Conservation (phyloP, 2,888 invertebrate genomes). For the Caenorhabditis becei region DNA sequence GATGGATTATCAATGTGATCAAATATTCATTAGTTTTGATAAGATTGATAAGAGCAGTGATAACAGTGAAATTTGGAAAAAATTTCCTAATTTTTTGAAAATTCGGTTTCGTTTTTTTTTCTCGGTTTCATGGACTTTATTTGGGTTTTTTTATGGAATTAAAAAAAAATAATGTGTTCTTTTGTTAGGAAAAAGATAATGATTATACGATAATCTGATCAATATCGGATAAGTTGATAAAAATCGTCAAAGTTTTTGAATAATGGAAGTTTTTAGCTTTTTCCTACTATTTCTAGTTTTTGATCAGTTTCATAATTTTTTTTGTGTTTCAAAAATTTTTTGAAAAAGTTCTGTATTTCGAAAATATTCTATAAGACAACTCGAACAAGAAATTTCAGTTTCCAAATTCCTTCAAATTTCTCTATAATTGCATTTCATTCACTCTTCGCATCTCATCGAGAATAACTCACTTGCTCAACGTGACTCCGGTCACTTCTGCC, state of each 20-base stretch:
- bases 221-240: no score
- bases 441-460: no score
- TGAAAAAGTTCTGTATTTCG: not conserved
- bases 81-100: not conserved
- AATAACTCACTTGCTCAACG: constrained; percentile 51
- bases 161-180: not conserved
- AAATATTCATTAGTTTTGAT: no score
- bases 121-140: no score
- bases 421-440: no score
- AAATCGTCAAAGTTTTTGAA: not conserved
- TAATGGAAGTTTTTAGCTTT: not conserved
- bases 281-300: not conserved
- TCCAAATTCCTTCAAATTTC: not conserved
- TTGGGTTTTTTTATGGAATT: not conserved
- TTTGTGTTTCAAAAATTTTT: not conserved
- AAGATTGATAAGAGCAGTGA: no score
- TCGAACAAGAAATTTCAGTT: not conserved
- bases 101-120: no score
- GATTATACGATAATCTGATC: no score
- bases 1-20: no score
- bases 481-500: constrained; percentile 56
- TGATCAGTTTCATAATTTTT: not conserved
- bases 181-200: no score
- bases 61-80: not conserved
- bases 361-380: not conserved